Percentiles rank a stretch among this genome's conserved stretches.
Conservation (phyloP, 2,113 vertebrate species). For the Alethe diademata region DNA sequence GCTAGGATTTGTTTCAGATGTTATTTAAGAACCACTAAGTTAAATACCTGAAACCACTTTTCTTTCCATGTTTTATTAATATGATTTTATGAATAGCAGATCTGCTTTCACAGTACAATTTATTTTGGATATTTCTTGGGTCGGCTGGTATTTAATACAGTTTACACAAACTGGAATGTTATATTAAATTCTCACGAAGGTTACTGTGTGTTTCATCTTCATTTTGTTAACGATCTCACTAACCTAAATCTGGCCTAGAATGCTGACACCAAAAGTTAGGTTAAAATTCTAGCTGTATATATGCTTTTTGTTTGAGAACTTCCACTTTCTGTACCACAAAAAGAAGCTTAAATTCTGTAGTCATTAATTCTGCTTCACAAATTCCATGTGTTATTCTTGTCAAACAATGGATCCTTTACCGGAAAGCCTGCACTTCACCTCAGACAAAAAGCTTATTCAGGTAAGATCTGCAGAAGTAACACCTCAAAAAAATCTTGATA, state of each 20-base stretch:
- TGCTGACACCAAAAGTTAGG: not conserved
- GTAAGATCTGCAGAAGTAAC: not conserved
- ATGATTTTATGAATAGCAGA: not conserved
- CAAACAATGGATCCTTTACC: not conserved
- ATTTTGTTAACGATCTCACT: not conserved
- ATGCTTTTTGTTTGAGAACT: not conserved
- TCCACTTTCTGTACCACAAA: not conserved
- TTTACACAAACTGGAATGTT: not conserved
- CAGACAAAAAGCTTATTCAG: not conserved
- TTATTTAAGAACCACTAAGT: not conserved
- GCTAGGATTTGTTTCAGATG: not conserved
- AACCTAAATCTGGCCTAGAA: not conserved
- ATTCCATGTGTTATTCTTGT: not conserved
- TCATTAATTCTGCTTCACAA: not conserved
- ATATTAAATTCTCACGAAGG: not conserved
- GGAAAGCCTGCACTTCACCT: not conserved
- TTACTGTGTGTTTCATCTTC: not conserved
- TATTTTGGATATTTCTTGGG: not conserved
- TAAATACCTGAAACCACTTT: conserved; percentile 4
- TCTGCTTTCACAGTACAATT: not conserved
- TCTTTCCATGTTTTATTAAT: not conserved
- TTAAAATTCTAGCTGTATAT: not conserved
- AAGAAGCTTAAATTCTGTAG: not conserved
- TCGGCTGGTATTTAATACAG: not conserved
- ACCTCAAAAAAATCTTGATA: not conserved